Base-by-base conservation (phyloP, 2,888 invertebrate genomes). In the Drosophila incognita region DNA sequence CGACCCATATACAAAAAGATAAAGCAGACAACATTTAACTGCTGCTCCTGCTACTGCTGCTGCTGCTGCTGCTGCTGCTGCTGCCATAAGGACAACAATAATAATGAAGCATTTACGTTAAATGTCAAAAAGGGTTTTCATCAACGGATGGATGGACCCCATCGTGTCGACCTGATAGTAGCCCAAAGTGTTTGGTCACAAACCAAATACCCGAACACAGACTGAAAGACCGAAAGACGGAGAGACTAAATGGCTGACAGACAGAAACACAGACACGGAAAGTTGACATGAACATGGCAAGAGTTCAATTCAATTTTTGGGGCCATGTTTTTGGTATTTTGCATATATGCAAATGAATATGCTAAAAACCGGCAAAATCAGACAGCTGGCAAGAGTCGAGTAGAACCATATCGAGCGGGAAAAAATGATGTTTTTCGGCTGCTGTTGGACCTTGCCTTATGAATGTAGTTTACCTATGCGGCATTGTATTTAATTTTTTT, bases 301-400 rank as follows among this genome's bases (percentile, higher is more conserved):
- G 69, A 85, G 84, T 85, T 89, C 85, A 89, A 85, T 85, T 89
- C 85, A 87, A 89, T 89, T 87, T 85, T 89, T 87, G 75, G 85
- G 87, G 81, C 82, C 85, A 89, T 85, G 89, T 85, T 85, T 85
- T 80, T 89, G 87, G 75, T 85, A 87, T 85, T 89, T 87, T 87
- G 78, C 89, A 85, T 89, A 87, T 89, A 87, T 87, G 89, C 90
- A 87, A 87, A 87, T 87, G 87, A 77, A 70, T 79, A 66, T 77
- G 89, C 80, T 76, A 74, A 79, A 85, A 72, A 53, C 76, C 73
- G 82, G 76, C 75, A 1, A 75, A 87, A 82, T 82, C 89, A 75
- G 62, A 46, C 24, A 46, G 46, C 24, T 46, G 46, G 4, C 46
- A 46, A 24, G 46, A 46, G 46, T 46, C 15, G 46, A 15, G 21